Evolutionary conservation across 2,113 vertebrate genomes (phyloP).

Genomic region (Theristicus caerulescens): DNA sequence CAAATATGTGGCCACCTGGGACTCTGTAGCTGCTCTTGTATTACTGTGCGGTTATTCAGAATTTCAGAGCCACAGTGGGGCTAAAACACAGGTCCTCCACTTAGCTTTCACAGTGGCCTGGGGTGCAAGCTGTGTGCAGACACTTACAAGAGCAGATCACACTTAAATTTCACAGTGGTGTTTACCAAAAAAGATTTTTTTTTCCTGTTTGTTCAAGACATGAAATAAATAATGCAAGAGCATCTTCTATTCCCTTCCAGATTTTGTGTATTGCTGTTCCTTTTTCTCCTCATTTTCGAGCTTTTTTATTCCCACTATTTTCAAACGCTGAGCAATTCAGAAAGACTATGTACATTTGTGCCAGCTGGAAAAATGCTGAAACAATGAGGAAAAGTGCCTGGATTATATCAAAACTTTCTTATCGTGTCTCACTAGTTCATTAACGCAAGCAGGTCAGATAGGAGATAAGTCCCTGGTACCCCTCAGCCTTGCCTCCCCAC

Average conservation of each 20-base stretch:
- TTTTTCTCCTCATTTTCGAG: background rate
- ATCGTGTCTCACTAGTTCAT: background rate
- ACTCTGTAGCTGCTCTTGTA: background rate
- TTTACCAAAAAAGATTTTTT: background rate
- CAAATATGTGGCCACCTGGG: accelerated
- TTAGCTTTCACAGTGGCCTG: background rate
- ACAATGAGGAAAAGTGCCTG: background rate
- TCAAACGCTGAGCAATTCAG: background rate
- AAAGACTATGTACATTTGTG: background rate
- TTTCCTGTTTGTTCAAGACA: background rate
- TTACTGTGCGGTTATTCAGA: background rate
- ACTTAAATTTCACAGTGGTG: background rate
- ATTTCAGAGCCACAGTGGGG: background rate
- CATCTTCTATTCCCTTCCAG: background rate
- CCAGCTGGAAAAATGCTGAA: background rate
- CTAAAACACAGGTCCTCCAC: background rate
- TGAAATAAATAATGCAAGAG: background rate
- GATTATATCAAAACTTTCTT: background rate
- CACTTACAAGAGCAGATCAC: background rate
- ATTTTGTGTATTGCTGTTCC: background rate
- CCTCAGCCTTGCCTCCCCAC: background rate
- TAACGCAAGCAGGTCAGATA: accelerated
- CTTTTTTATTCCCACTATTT: background rate
- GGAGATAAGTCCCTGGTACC: background rate
- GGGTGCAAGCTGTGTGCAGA: background rate